phyloP scores from a whole-genome alignment of 2,888 invertebrate species.

The Yponomeuta cagnagella region DNA sequence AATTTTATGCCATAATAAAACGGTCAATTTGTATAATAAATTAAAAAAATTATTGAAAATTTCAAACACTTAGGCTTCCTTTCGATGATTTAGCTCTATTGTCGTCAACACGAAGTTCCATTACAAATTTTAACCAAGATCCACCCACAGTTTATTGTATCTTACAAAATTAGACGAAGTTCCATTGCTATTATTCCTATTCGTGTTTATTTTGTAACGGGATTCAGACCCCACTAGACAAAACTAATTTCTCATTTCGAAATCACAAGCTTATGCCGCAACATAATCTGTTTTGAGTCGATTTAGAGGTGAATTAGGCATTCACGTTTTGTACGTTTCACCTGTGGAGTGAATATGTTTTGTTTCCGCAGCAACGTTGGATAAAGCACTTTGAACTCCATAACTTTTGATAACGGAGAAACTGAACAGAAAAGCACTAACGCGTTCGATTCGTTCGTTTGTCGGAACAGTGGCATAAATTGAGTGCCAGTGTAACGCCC shows the following conservation, averaged over 20 bases:
- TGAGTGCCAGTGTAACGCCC: conserved; percentile 57
- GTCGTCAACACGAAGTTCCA: conserved; percentile 51
- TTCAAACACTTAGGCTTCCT: too few relatives aligned
- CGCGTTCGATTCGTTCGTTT: neutral
- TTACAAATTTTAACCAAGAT: conserved; percentile 65
- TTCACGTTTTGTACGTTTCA: neutral
- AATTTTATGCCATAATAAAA: too few relatives aligned
- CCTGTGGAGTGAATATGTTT: neutral
- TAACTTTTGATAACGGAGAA: neutral
- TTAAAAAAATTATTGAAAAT: too few relatives aligned
- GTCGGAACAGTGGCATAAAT: conserved; percentile 54
- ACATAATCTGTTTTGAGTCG: neutral
- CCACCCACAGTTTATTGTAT: conserved; percentile 68
- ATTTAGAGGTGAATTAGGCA: conserved; percentile 7
- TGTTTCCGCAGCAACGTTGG: neutral
- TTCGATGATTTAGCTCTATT: conserved; percentile 48
- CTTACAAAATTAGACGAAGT: conserved; percentile 69
- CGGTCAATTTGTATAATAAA: too few relatives aligned
- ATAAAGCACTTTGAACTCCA: neutral
- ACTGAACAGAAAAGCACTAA: neutral
- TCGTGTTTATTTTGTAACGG: conserved; percentile 53
- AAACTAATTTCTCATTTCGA: conserved; percentile 11
- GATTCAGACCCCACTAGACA: conserved; percentile 8
- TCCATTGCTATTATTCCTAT: conserved; percentile 55
- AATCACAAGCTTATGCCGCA: neutral